A percentile compares a stretch with the other conserved stretches of the same genome.
These are phyloP conservation scores for Pongo abelii DNA, from an alignment of 2,113 vertebrate species.

Conservation along the genomic window DNA sequence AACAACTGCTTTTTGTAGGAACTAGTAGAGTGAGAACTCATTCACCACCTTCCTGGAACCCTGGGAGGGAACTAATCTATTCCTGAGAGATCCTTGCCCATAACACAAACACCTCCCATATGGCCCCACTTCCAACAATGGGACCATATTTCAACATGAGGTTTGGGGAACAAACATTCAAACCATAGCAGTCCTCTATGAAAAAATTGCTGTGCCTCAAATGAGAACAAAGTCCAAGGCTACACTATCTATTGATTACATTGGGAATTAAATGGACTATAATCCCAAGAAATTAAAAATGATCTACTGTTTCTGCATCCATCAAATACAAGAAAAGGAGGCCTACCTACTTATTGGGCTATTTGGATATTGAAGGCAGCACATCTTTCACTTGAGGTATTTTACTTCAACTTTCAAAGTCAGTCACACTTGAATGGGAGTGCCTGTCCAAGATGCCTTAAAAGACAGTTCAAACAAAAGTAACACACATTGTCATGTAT, in stretches of 20 bases:
- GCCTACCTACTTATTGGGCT: fast-evolving
- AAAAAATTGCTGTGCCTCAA: not conserved
- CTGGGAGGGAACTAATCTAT: not conserved
- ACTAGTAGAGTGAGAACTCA: not conserved
- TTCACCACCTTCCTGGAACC: not conserved
- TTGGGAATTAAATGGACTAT: not conserved
- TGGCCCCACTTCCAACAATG: not conserved
- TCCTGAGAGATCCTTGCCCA: not conserved
- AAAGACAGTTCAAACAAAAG: not conserved
- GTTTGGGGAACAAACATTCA: not conserved
- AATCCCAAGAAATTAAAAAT: not conserved
- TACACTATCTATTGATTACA: not conserved
- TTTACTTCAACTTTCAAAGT: not conserved
- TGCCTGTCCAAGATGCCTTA: not conserved
- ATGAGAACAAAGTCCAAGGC: not conserved
- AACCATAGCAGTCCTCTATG: not conserved
- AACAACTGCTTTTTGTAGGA: not conserved
- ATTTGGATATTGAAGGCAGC: not conserved
- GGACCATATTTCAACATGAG: not conserved
- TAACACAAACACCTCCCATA: not conserved
- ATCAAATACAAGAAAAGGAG: not conserved
- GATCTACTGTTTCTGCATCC: not conserved
- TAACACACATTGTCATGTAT: not conserved
- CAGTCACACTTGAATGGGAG: not conserved
- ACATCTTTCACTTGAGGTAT: not conserved